phyloP scores from a whole-genome alignment of 2,888 invertebrate species.

The Synanthedon tipuliformis region DNA sequence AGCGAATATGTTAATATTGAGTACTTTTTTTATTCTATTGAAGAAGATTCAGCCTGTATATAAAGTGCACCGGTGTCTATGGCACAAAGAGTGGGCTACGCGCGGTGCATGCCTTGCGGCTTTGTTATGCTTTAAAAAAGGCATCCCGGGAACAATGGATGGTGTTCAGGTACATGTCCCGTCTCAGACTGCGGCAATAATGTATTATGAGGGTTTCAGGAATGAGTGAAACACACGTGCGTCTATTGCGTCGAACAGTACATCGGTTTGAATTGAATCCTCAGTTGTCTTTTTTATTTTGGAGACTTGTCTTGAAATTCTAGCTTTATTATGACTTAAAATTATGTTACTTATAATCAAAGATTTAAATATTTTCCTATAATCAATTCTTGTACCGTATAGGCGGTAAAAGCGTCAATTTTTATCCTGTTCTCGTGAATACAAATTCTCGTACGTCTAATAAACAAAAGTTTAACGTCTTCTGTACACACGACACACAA shows the following conservation, averaged over 20 bases:
- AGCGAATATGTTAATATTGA: not conserved
- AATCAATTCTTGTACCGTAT: no score
- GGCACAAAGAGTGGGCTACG: conserved; percentile 25
- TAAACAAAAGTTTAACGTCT: no score
- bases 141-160: conserved; percentile 44
- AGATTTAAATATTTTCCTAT: no score
- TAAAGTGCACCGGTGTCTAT: conserved; percentile 27
- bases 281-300: no score
- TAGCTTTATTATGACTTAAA: no score
- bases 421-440: no score
- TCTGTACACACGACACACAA: no score
- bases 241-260: not conserved
- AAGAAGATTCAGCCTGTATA: not conserved
- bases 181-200: conserved; percentile 32
- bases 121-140: conserved; percentile 57
- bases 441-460: no score
- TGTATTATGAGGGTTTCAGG: conserved; percentile 19
- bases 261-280: not conserved
- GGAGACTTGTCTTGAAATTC: no score
- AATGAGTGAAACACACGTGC: not conserved
- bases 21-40: not conserved
- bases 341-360: no score
- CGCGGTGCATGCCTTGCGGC: conserved; percentile 52
- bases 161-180: conserved; percentile 25
- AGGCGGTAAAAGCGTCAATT: no score